Evolutionary conservation across 1,140 invertebrate species (phyloP), one percentile per base, ranked within the genome.

Genomic region (Asobara japonica): DNA sequence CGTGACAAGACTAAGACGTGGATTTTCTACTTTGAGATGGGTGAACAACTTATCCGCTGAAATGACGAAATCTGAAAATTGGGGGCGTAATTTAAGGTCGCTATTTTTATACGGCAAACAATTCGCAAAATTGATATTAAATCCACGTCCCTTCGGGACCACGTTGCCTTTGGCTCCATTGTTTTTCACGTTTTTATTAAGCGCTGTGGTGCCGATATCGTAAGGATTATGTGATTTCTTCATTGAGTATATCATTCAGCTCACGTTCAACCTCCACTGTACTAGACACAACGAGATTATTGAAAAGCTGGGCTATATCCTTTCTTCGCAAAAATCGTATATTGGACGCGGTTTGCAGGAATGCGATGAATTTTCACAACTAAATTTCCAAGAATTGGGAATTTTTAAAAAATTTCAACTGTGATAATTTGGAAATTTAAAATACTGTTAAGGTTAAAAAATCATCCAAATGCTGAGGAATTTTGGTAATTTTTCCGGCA

Each of bases 241-340:
- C 60, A 62, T 31, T 27, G 27, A 29, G 1, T 38, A 5, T 25
- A 66, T 66, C 36, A 66, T 45, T 13, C 67, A 38, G n/a, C n/a
- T 69, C 67, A 69, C 67, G 67, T 61, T 16, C 56, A 69, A 61
- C 67, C 67, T 69, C 56, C 16, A 69, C 41, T 60, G 25, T 18
- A 13, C 36, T 29, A 66, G 41, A 45, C 65, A 48, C 65, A 29
- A 66, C 48, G 22, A 27, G 22, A 56, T 56, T 56, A 56, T 56
- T 27, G 51, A 56, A 56, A 56, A 56, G 51, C 13, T 25, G 8
- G 22, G 51, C 18, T 25, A 56, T 56, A 56, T n/a, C n/a, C 22
- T 56, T 5, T 2, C 1, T 8, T 51, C n/a, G 20, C n/a, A 56
- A 56, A 6, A 36, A 36, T 11, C 31, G 11, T 36, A 36, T 36